Percentiles rank a stretch among this genome's conserved stretches.
phyloP scores from a whole-genome alignment of 1,140 invertebrate genomes.

The Acromyrmex echinatior region DNA sequence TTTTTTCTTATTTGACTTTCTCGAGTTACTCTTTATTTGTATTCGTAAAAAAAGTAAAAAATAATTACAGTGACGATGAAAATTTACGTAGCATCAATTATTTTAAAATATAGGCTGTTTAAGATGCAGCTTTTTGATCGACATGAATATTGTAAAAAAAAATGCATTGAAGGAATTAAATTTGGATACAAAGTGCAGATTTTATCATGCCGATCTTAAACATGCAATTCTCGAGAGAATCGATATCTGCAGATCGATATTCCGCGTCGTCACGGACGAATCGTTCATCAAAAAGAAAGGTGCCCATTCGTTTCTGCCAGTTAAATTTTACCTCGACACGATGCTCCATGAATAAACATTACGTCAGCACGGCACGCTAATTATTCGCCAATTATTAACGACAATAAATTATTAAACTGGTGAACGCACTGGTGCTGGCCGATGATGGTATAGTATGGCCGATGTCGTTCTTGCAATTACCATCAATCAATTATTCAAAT shows the following conservation, averaged over 20 bases:
- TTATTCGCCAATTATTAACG: constrained; percentile 71
- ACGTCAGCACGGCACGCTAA: constrained; percentile 63
- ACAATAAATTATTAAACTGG: constrained; percentile 69
- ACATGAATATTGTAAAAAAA: neutral
- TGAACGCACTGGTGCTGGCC: constrained; percentile 3
- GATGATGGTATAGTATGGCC: neutral
- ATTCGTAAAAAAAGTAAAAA: neutral
- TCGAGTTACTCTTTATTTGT: no score
- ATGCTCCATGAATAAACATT: constrained; percentile 68
- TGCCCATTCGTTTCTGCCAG: constrained; percentile 58
- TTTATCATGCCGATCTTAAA: constrained; percentile 15
- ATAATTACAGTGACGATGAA: neutral
- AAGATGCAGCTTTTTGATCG: neutral
- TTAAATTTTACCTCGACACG: constrained; percentile 60
- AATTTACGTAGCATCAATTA: neutral
- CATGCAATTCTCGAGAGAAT: constrained; percentile 16
- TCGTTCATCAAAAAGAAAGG: constrained; percentile 61
- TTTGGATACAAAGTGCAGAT: neutral
- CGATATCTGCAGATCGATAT: constrained; percentile 61
- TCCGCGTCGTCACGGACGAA: constrained; percentile 62
- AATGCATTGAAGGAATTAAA: neutral
- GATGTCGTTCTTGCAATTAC: constrained; percentile 67
- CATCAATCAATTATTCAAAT: constrained; percentile 68
- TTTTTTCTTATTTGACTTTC: no score
- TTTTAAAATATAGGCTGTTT: neutral